Conservation (phyloP, 1,140 invertebrate species). For the Colletes gigas region DNA sequence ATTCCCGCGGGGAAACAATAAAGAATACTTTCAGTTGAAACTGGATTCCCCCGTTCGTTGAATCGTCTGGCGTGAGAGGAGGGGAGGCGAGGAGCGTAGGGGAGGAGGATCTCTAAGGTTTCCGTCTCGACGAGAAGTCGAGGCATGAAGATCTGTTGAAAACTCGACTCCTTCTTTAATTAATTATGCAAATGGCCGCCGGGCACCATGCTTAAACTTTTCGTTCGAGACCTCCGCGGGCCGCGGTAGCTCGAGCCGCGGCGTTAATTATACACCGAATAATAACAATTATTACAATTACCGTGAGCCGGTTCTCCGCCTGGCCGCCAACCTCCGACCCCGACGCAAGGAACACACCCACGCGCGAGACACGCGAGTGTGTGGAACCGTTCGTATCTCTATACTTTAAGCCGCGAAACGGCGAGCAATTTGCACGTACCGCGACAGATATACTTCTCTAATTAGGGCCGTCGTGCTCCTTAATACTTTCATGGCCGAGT, state of each 20-base stretch:
- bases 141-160: conserved; percentile 74
- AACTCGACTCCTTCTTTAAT: conserved; percentile 75
- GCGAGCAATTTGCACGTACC: conserved; percentile 56
- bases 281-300: conserved; percentile 78
- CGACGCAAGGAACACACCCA: conserved; percentile 46
- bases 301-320: conserved; percentile 53
- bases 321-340: conserved; percentile 54
- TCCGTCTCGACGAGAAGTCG: conserved; percentile 50
- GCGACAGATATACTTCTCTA: conserved; percentile 48
- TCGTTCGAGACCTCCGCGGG: conserved; percentile 67
- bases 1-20: neutral
- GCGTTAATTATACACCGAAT: conserved; percentile 77
- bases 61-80: conserved; percentile 20
- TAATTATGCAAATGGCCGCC: conserved; percentile 76
- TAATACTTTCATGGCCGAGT: neutral
- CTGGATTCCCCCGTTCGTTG: conserved; percentile 22
- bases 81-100: neutral
- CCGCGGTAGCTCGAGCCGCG: conserved; percentile 63
- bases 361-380: neutral
- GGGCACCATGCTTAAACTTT: conserved; percentile 75
- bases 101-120: conserved; percentile 56
- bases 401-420: conserved; percentile 45
- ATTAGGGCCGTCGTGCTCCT: conserved; percentile 27
- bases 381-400: conserved; percentile 16
- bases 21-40: conserved; percentile 38